Percentiles rank a stretch among this genome's conserved stretches.
Conservation (phyloP, 2,797 vertebrate species). For the Xenopus petersii region DNA sequence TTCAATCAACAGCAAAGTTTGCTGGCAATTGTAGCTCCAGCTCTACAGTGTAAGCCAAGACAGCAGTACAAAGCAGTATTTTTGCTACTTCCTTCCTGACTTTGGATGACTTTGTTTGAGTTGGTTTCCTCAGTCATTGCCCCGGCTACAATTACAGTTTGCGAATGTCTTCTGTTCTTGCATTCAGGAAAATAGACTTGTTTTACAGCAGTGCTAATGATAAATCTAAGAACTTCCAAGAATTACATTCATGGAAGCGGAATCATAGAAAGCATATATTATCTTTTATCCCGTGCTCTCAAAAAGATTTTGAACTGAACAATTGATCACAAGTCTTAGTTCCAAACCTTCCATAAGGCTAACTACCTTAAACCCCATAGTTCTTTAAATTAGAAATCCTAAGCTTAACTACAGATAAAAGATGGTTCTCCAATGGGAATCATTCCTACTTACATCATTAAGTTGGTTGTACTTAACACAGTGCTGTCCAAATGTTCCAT, state of each 20-base stretch:
- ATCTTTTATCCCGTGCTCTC: background rate
- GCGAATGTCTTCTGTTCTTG: conserved; percentile 14
- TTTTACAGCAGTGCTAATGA: conserved; percentile 23
- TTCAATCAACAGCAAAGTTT: conserved; percentile 10
- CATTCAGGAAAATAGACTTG: conserved; percentile 7
- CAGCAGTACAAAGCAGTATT: conserved; percentile 30
- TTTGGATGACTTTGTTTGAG: conserved; percentile 34
- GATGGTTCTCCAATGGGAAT: no score
- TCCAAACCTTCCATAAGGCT: no score
- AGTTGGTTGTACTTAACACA: no score
- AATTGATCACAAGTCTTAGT: no score
- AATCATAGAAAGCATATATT: background rate
- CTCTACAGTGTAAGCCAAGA: conserved; percentile 28
- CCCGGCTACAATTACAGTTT: no score
- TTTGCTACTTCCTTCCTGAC: conserved; percentile 41
- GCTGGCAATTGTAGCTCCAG: conserved; percentile 33
- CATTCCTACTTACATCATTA: no score
- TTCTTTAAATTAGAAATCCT: no score
- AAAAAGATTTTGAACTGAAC: no score
- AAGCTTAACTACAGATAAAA: no score
- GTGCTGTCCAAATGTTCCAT: no score
- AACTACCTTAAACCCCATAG: no score
- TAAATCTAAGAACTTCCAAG: conserved; percentile 11
- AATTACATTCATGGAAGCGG: background rate
- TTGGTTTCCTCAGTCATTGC: conserved; percentile 19